Base-by-base conservation (phyloP, 2,888 invertebrate genomes). In the Drosophila multiciliata region DNA sequence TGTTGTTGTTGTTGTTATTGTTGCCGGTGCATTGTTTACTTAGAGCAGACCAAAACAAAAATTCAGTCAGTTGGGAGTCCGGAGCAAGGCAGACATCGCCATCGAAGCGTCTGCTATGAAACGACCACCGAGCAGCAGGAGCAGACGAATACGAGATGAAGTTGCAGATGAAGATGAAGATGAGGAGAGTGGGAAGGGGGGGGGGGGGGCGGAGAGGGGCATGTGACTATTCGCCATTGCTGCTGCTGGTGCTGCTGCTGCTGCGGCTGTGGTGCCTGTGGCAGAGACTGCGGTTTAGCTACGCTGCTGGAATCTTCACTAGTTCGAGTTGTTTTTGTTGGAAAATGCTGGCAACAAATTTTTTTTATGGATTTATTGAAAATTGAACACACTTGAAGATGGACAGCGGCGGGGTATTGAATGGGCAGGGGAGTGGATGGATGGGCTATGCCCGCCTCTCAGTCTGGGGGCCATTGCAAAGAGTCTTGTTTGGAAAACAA, bases 361-460 rank as follows among this genome's bases (percentile, higher is more conserved):
- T 89, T 60, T 87, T 60, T 87, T 87, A 87, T 87, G 81, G 85
- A 87, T 83, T 87, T 89, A 87, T 87, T 81, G 89, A 89, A 87
- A 89, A 87, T 87, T 87, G 87, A 89, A 87, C 84, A 78, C 87
- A 89, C 87, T 87, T 87, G 71, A 82, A 71, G 75, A 60, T 33
- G 64, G 45, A 20, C 32, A 42, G 26, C 50, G 12, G 36, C 11
- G 15, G 45, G 26, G 23, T 7, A 45, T 38, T 35, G 26, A 20
- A 15, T 23, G 45, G 15, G 4, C 15, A 36, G 17, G 45, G 23
- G 11, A 45, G 23, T 4, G 23, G 23, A 23, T 1, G 55, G 5
- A 52, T n/a, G n/a, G 60, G 4, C 50, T 35, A 55, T 61, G 73
- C 73, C 68, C 83, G 88, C 82, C 85, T 88, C 83, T 64, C 87